Evolutionary conservation across 2,113 vertebrate species (phyloP).

Genomic region (Microtus ochrogaster): DNA sequence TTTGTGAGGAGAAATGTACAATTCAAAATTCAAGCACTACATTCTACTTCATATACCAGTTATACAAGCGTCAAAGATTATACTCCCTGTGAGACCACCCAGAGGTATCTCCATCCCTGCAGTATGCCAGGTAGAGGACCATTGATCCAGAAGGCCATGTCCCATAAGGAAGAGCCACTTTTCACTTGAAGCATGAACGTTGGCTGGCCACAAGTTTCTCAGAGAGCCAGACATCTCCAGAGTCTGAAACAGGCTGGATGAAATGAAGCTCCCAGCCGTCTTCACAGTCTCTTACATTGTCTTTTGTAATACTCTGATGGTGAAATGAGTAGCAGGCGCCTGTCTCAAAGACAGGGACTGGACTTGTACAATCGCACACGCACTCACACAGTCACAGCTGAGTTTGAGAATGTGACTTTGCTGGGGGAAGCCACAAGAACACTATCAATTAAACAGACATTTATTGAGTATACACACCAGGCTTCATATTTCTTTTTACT

Average conservation of each 20-base stretch:
- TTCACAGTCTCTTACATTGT: background rate
- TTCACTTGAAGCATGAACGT: background rate
- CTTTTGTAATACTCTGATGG: background rate
- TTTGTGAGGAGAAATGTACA: background rate
- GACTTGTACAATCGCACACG: background rate
- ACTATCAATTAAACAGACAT: slow-evolving; percentile 57
- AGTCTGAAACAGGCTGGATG: background rate
- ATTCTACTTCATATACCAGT: background rate
- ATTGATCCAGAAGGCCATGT: background rate
- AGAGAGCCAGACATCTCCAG: background rate
- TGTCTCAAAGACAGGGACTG: background rate
- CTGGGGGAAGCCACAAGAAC: slow-evolving; percentile 13
- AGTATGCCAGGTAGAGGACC: background rate
- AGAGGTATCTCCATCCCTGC: background rate
- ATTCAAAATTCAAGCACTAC: slow-evolving; percentile 15
- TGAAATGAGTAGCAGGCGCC: background rate
- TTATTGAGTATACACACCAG: slow-evolving; percentile 44
- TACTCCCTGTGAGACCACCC: background rate
- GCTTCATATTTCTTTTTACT: slow-evolving; percentile 62
- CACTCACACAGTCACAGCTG: background rate
- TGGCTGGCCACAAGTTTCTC: background rate
- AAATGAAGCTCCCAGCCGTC: background rate
- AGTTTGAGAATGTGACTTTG: background rate
- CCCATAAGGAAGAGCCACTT: background rate
- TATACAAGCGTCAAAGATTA: slow-evolving; percentile 16